Percentiles rank a stretch among this genome's conserved stretches.
These are phyloP conservation scores for Lithobates pipiens DNA, from an alignment of 2,797 vertebrate genomes.

Conservation along the genomic window DNA sequence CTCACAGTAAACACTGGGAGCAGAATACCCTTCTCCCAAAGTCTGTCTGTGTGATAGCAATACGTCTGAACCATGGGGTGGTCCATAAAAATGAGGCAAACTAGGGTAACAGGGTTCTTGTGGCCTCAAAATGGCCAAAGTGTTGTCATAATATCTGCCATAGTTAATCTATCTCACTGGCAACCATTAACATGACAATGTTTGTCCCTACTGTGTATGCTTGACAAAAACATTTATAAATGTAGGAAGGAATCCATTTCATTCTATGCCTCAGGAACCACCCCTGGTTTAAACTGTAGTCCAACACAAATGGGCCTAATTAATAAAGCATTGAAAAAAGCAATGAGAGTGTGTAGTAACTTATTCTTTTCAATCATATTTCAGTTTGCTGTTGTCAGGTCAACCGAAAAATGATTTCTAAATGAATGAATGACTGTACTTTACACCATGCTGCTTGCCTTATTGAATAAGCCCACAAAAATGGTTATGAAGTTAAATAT, in stretches of 20 bases:
- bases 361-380: background rate
- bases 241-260: slow-evolving; percentile 8
- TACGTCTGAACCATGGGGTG: slow-evolving; percentile 13
- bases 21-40: slow-evolving; percentile 15
- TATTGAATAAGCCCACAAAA: slow-evolving; percentile 8
- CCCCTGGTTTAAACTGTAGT: slow-evolving; percentile 22
- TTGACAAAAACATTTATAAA: slow-evolving; percentile 21
- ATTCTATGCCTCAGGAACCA: background rate
- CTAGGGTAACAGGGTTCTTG: slow-evolving; percentile 4
- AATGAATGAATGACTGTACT: background rate
- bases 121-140: slow-evolving; percentile 3
- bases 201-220: slow-evolving; percentile 36
- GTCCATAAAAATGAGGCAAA: background rate
- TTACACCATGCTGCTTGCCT: background rate
- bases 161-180: slow-evolving; percentile 32
- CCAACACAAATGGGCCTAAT: slow-evolving; percentile 1
- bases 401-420: background rate
- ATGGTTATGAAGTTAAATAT: slow-evolving; percentile 43
- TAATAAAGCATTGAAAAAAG: background rate
- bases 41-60: slow-evolving; percentile 15
- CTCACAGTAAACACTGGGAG: slow-evolving; percentile 9
- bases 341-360: background rate
- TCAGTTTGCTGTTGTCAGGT: background rate
- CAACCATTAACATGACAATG: slow-evolving; percentile 42
- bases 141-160: background rate